phyloP scores from a whole-genome alignment of 2,888 invertebrate genomes.

The Pollenia griseotomentosa region DNA sequence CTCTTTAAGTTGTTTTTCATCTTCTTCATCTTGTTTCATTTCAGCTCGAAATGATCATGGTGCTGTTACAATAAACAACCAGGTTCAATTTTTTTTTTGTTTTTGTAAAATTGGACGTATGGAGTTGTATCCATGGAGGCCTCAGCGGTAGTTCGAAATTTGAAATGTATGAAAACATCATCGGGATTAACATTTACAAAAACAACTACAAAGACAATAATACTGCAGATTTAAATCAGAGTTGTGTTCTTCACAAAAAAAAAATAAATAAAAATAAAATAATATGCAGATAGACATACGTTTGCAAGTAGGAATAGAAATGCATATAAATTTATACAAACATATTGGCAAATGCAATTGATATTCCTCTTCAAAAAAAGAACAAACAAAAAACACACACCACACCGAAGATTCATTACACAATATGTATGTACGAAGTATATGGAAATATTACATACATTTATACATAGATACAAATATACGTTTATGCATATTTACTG shows the following conservation, averaged over 20 bases:
- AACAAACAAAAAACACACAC: not conserved
- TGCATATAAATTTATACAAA: constrained; percentile 13
- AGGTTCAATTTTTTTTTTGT: not conserved
- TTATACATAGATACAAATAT: not conserved
- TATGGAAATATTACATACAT: not conserved
- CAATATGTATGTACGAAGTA: not conserved
- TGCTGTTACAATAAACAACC: constrained; percentile 53
- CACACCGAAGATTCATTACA: not conserved
- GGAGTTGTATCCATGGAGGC: constrained; percentile 61
- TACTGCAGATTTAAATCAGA: constrained; percentile 73
- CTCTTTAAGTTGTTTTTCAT: constrained; percentile 18
- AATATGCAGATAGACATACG: constrained; percentile 32
- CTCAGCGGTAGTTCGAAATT: constrained; percentile 65
- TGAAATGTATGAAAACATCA: constrained; percentile 57
- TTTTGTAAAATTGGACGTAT: constrained; percentile 27
- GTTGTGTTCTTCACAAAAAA: constrained; percentile 27
- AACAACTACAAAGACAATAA: constrained; percentile 40
- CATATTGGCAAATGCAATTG: constrained; percentile 51
- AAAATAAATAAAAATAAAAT: not conserved
- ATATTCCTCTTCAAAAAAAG: constrained; percentile 13
- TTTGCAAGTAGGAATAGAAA: constrained; percentile 9
- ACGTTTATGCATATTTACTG: not conserved
- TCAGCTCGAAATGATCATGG: constrained; percentile 29
- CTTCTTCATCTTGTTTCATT: constrained; percentile 50
- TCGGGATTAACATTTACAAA: constrained; percentile 46